These are phyloP conservation scores for Progne subis DNA, from an alignment of 2,113 vertebrate genomes.

Conservation along the genomic window DNA sequence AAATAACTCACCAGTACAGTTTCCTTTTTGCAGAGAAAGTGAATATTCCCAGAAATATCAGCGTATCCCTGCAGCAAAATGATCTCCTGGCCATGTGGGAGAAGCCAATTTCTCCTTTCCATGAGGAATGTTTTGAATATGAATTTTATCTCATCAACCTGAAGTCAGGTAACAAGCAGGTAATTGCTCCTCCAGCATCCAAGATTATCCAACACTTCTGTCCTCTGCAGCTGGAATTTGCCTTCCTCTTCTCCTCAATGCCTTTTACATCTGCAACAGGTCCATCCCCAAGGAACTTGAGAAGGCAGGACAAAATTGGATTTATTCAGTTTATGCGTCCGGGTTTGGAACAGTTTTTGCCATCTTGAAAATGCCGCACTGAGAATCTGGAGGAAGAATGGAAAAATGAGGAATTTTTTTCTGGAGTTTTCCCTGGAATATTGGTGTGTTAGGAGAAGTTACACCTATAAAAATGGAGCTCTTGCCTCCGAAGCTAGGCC, in stretches of 20 bases:
- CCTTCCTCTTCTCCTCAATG: not conserved
- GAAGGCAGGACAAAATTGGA: not conserved
- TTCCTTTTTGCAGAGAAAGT: conserved; percentile 57
- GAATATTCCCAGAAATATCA: conserved; percentile 69
- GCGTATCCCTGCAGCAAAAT: conserved; percentile 10
- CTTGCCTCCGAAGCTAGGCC: not conserved
- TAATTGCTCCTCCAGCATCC: conserved; percentile 38
- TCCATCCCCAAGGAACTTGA: not conserved
- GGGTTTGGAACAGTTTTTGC: not conserved
- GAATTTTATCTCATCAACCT: conserved; percentile 66
- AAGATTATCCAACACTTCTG: not conserved
- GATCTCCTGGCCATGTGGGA: conserved; percentile 61
- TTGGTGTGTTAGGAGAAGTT: not conserved
- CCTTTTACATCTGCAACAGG: not conserved
- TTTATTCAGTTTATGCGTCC: not conserved
- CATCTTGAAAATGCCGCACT: not conserved
- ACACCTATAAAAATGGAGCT: not conserved
- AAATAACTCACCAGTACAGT: not conserved
- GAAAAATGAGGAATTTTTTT: not conserved
- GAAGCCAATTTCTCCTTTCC: conserved; percentile 66
- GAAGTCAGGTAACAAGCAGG: conserved; percentile 58
- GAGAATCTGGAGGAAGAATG: not conserved
- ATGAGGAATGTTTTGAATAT: conserved; percentile 62
- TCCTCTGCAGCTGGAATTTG: not conserved
- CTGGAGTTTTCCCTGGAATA: not conserved